phyloP scores from a whole-genome alignment of 1,140 invertebrate species.

The Ceratina australensis region DNA sequence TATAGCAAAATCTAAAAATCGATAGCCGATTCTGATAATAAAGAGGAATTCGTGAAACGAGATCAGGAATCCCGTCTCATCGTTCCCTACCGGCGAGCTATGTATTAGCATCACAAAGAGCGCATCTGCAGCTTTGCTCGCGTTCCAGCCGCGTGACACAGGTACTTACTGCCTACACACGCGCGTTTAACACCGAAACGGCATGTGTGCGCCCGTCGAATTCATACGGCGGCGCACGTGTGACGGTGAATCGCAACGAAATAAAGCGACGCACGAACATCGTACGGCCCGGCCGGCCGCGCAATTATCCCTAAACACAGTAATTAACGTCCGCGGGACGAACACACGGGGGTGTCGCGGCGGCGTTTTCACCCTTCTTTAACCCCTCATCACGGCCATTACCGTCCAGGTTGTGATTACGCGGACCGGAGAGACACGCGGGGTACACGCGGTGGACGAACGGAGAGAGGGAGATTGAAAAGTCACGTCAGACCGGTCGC shows the following conservation, averaged over 20 bases:
- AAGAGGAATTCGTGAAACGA: conserved; percentile 21
- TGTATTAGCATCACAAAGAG: conserved; percentile 69
- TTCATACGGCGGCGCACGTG: conserved; percentile 1
- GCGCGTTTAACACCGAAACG: conserved; percentile 9
- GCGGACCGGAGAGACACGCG: conserved; percentile 6
- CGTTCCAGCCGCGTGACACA: conserved; percentile 35
- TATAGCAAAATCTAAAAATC: not conserved
- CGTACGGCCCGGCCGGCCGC: conserved; percentile 19
- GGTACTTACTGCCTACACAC: conserved; percentile 13
- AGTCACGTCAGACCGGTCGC: conserved; percentile 35
- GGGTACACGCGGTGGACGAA: not conserved
- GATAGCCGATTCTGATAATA: not conserved
- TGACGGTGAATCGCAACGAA: conserved; percentile 51
- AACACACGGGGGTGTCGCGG: conserved; percentile 66
- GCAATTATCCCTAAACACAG: conserved; percentile 73
- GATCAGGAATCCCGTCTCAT: conserved; percentile 44
- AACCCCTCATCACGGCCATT: conserved; percentile 65
- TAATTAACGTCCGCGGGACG: conserved; percentile 68
- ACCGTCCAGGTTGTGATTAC: conserved; percentile 59
- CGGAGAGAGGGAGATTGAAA: conserved; percentile 17
- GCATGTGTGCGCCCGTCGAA: conserved; percentile 1
- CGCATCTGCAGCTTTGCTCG: conserved; percentile 65
- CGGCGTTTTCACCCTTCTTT: conserved; percentile 62
- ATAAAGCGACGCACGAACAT: conserved; percentile 58
- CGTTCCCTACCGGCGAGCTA: conserved; percentile 49